phyloP scores from a whole-genome alignment of 2,797 vertebrate genomes.

The Hippopotamyrus pictus region DNA sequence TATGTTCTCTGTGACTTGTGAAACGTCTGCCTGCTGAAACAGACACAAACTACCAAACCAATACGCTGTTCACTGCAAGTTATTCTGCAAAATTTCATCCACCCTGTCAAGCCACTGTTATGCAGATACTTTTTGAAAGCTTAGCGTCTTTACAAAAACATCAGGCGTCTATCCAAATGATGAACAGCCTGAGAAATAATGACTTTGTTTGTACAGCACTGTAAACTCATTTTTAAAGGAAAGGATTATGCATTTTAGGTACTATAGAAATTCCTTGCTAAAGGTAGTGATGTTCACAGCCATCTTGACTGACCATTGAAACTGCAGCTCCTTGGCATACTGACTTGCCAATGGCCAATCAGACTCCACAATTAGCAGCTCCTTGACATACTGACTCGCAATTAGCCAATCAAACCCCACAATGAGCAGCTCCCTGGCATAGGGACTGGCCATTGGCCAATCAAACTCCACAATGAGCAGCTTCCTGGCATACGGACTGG shows the following conservation, averaged over 20 bases:
- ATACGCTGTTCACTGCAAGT: neutral
- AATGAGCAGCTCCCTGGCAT: neutral
- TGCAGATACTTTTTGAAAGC: neutral
- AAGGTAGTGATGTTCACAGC: neutral
- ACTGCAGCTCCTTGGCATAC: neutral
- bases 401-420: neutral
- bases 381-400: neutral
- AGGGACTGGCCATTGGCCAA: neutral
- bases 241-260: neutral
- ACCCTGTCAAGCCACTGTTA: neutral
- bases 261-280: neutral
- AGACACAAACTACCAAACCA: neutral
- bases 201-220: neutral
- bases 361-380: too few relatives aligned
- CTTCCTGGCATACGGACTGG: neutral
- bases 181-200: neutral
- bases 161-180: neutral
- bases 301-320: neutral
- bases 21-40: neutral
- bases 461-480: too few relatives aligned
- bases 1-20: neutral
- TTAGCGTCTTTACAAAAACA: neutral
- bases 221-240: neutral
- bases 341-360: neutral
- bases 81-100: neutral